A percentile compares a stretch with the other conserved stretches of the same genome.
These are phyloP conservation scores for Haliclona indistincta DNA, from an alignment of 37 sponge, comb jelly and placozoan genomes.

Conservation along the genomic window DNA sequence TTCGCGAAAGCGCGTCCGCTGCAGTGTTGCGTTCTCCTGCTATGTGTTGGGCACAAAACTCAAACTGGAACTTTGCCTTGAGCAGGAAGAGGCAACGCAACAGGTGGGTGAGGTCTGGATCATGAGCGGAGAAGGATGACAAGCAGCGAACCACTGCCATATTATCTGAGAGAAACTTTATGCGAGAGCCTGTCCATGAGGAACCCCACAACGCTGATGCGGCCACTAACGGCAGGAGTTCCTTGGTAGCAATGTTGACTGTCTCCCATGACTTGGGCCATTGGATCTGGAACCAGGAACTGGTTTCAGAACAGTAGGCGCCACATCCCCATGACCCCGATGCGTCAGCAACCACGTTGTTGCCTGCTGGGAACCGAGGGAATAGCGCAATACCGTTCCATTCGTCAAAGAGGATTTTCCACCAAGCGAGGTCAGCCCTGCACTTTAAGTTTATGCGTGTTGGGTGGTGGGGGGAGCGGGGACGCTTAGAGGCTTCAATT, in stretches of 20 bases:
- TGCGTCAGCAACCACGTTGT: conserved; percentile 28
- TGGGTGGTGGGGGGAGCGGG: background rate
- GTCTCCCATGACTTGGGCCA: conserved; percentile 8
- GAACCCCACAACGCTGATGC: conserved; percentile 43
- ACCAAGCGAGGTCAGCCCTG: conserved; percentile 20
- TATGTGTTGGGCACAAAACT: background rate
- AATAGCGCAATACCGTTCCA: conserved; percentile 19
- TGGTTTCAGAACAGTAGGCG: no score
- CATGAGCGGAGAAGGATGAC: conserved; percentile 8
- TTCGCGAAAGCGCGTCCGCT: conserved; percentile 36
- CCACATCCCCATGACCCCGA: conserved; percentile 16
- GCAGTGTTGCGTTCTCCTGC: conserved; percentile 9
- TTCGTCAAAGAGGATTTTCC: conserved; percentile 4
- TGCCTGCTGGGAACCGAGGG: no score
- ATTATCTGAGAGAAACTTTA: conserved; percentile 27
- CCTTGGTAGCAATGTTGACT: conserved; percentile 23
- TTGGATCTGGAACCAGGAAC: conserved; percentile 51
- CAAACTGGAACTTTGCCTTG: conserved; percentile 15
- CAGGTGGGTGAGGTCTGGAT: conserved; percentile 34
- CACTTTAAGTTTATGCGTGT: conserved; percentile 15
- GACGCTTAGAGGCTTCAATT: conserved; percentile 4
- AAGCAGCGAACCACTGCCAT: conserved; percentile 27
- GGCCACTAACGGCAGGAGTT: conserved; percentile 20
- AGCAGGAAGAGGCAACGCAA: conserved; percentile 31
- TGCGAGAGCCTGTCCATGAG: conserved; percentile 19